Evolutionary conservation across 2,888 invertebrate genomes (phyloP).

Genomic region (Leptinotarsa rubiginosa): DNA sequence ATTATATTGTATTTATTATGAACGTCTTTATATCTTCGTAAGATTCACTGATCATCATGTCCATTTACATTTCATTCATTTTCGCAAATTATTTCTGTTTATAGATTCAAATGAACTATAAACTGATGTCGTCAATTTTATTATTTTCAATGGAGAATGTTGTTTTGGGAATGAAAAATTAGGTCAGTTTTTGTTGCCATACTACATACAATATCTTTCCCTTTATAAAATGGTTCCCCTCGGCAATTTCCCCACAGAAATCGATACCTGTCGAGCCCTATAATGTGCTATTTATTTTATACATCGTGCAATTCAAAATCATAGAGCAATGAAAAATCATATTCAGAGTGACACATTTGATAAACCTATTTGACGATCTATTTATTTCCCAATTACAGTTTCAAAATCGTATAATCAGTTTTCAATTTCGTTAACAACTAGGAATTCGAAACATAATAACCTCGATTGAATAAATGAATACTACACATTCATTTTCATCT

Average conservation of each 20-base stretch:
- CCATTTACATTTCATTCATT: constrained; percentile 9
- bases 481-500: constrained; percentile 1
- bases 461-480: not conserved
- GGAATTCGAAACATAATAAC: not conserved
- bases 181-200: not conserved
- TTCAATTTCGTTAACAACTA: too few relatives aligned
- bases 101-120: not conserved
- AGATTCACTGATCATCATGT: not conserved
- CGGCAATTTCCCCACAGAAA: too few relatives aligned
- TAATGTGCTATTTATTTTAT: too few relatives aligned
- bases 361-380: too few relatives aligned
- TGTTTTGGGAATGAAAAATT: not conserved
- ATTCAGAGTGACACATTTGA: too few relatives aligned
- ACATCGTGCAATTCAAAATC: too few relatives aligned
- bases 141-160: not conserved
- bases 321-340: too few relatives aligned
- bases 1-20: constrained; percentile 21
- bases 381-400: too few relatives aligned
- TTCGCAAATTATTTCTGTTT: not conserved
- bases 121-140: not conserved
- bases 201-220: not conserved
- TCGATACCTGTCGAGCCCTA: too few relatives aligned
- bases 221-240: too few relatives aligned
- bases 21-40: constrained; percentile 14
- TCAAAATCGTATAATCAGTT: too few relatives aligned